These are phyloP conservation scores for Pristiophorus japonicus DNA, from an alignment of 2,113 vertebrate species.

Conservation along the genomic window DNA sequence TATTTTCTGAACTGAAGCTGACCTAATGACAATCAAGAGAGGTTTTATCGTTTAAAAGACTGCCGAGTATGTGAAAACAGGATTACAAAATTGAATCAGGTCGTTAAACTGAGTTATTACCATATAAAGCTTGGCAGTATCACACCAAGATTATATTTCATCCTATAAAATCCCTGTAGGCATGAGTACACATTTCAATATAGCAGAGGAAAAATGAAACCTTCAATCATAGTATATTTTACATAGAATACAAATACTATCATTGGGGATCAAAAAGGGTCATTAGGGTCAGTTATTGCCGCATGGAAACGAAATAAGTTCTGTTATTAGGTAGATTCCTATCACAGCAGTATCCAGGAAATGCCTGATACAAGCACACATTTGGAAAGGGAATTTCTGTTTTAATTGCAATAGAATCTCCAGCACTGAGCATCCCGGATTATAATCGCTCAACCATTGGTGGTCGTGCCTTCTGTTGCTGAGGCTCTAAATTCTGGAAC, in stretches of 20 bases:
- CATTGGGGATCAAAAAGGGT: neutral
- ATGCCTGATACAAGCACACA: neutral
- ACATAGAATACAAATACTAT: neutral
- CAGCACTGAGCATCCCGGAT: neutral
- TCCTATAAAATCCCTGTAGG: neutral
- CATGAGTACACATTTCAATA: neutral
- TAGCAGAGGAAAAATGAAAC: neutral
- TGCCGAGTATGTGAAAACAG: constrained; percentile 12
- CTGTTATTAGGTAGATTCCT: neutral
- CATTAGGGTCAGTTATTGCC: neutral
- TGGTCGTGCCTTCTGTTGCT: no score
- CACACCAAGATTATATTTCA: neutral
- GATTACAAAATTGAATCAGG: constrained; percentile 28
- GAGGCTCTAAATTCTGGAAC: no score
- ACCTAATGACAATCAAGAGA: constrained; percentile 25
- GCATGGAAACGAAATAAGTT: neutral
- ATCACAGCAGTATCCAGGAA: neutral
- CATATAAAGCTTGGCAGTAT: neutral
- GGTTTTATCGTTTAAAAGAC: constrained; percentile 10
- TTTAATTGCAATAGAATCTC: neutral
- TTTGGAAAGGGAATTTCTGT: neutral
- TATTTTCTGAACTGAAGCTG: constrained; percentile 8
- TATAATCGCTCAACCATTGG: no score
- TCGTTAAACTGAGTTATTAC: constrained; percentile 25
- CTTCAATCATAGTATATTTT: neutral